These are phyloP conservation scores for Biston betularia DNA, from an alignment of 2,888 invertebrate species.

Conservation along the genomic window DNA sequence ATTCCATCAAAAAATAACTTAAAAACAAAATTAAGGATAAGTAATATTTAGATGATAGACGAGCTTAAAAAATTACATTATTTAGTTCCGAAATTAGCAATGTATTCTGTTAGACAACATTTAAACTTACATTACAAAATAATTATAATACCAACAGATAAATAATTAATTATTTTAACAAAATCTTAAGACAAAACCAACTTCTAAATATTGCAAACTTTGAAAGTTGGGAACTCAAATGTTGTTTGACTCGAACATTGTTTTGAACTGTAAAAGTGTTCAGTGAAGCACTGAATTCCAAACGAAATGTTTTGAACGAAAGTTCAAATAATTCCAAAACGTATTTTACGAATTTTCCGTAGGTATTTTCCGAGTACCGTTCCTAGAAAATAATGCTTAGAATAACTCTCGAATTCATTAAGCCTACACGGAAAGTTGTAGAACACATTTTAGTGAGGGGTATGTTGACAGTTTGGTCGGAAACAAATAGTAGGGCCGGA, in stretches of 20 bases:
- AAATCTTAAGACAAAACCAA: slow-evolving; percentile 16
- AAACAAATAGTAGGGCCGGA: not conserved
- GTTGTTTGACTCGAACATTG: slow-evolving; percentile 49
- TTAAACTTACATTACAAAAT: not conserved
- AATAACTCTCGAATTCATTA: slow-evolving; percentile 28
- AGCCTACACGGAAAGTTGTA: slow-evolving; percentile 24
- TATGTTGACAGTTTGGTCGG: slow-evolving; percentile 2
- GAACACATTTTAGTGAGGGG: not conserved
- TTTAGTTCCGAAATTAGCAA: not conserved
- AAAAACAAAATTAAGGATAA: too few relatives aligned
- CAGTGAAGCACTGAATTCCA: slow-evolving; percentile 34
- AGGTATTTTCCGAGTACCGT: slow-evolving; percentile 23
- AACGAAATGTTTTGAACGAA: slow-evolving; percentile 33
- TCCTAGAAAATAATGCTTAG: slow-evolving; percentile 23
- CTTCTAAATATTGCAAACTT: slow-evolving; percentile 37
- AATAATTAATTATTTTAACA: slow-evolving; percentile 3
- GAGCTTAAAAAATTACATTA: not conserved
- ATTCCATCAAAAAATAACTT: too few relatives aligned
- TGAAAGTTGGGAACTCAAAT: slow-evolving; percentile 45
- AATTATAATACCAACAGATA: not conserved
- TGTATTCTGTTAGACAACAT: not conserved
- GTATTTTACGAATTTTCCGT: slow-evolving; percentile 28
- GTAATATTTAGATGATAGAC: not conserved
- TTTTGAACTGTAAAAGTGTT: slow-evolving; percentile 36
- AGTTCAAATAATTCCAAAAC: slow-evolving; percentile 28